phyloP scores from a whole-genome alignment of 2,797 vertebrate genomes.

The Malurus splendens region DNA sequence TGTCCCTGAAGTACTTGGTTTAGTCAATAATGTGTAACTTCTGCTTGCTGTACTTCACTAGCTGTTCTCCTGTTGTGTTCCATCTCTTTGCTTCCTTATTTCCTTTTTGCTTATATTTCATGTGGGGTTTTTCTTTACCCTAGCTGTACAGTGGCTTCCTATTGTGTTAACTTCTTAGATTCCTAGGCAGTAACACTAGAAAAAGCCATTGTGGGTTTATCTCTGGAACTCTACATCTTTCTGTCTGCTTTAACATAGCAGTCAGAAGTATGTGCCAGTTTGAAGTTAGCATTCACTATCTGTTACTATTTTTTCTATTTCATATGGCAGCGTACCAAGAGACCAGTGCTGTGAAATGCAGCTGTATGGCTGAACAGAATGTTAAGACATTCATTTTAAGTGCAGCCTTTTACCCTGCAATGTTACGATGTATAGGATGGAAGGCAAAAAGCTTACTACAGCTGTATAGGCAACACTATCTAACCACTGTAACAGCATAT shows the following conservation, averaged over 20 bases:
- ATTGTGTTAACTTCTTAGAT: constrained; percentile 39
- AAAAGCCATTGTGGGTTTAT: not conserved
- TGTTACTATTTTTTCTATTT: not conserved
- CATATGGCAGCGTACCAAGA: not conserved
- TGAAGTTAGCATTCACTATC: not conserved
- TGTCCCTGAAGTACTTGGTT: constrained; percentile 61
- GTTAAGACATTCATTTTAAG: not conserved
- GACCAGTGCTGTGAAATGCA: constrained; percentile 3
- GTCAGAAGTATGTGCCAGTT: not conserved
- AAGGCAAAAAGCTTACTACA: not conserved
- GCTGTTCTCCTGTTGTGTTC: constrained; percentile 61
- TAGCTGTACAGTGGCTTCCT: constrained; percentile 49
- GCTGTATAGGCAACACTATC: not conserved
- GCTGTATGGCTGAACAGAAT: not conserved
- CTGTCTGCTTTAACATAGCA: not conserved
- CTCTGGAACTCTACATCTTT: not conserved
- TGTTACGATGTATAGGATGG: not conserved
- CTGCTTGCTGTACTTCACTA: constrained; percentile 58
- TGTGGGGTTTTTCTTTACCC: constrained; percentile 61
- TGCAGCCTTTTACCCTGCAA: constrained; percentile 17
- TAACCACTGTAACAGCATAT: not conserved
- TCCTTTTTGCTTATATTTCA: constrained; percentile 57
- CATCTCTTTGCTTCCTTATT: constrained; percentile 58
- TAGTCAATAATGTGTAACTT: constrained; percentile 46
- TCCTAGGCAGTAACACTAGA: constrained; percentile 25